Evolutionary conservation across 53 echinoderm and acorn worm species (phyloP), one percentile per base, ranked within the genome.

Genomic region (Actinopyga echinites): DNA sequence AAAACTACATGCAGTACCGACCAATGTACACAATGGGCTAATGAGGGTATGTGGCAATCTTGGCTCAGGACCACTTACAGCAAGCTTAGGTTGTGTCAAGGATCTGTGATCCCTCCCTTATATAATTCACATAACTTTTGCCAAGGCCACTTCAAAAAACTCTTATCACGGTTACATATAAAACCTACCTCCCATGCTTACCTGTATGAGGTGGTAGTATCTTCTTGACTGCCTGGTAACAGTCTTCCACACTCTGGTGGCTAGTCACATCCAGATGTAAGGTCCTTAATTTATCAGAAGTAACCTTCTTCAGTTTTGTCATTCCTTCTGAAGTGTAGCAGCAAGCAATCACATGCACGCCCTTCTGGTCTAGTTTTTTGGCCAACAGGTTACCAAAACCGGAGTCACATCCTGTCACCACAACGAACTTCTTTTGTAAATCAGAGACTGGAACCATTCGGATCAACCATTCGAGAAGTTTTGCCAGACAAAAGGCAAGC

Each of bases 301-400:
- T 83, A 24, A 34, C 69, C 32, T 29, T 55, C 35, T 87, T 62
- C 28, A 91, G 61, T 34, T 80, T 23, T 28, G 79, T 64, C 0
- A 85, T n/a, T n/a, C n/a, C n/a, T n/a, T n/a, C n/a, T n/a, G n/a
- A n/a, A n/a, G n/a, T n/a, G n/a, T n/a, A n/a, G 56, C 94, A 94
- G 30, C 82, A 86, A 37, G 94, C 94, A 56, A 94, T 87, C 30
- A 94, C 94, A 22, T 82, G 79, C 30, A 91, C 82, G 20, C 94
- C 94, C 31, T 81, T 69, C 38, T 65, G 34, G 44, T 91, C 91
- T 23, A 94, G 31, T 25, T 91, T 87, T 64, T 82, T 91, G 30
- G 90, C 91, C 42, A 89, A 78, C n/a, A 79, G 61, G 65, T 94
- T 82, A 23, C 94, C 94, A 79, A 94, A 94, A 8, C 94, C 94